Percentiles rank a stretch among this genome's conserved stretches.
Evolutionary conservation across 2,113 vertebrate species (phyloP).

Genomic region (Thamnophis sirtalis): DNA sequence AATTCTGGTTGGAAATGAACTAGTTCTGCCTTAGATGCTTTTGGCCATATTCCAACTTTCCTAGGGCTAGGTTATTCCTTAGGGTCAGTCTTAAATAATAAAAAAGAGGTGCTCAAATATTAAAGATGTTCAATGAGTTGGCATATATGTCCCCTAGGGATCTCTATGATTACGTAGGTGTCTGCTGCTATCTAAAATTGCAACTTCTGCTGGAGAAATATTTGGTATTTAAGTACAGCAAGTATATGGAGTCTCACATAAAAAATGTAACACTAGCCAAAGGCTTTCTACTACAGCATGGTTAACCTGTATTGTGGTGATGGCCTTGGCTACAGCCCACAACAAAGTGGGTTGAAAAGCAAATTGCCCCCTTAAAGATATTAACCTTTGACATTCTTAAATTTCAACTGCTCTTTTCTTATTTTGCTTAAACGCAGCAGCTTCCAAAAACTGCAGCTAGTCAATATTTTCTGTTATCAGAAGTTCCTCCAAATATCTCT

Average conservation of each 20-base stretch:
- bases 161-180: conserved; percentile 1
- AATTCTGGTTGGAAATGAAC: background rate
- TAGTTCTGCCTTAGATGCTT: background rate
- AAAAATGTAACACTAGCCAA: conserved; percentile 24
- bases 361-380: background rate
- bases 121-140: conserved; percentile 12
- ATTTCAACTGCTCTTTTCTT: background rate
- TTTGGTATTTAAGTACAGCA: conserved; percentile 14
- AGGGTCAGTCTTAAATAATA: background rate
- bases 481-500: background rate
- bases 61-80: background rate
- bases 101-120: background rate
- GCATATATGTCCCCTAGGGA: background rate
- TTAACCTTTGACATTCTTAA: background rate
- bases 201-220: background rate
- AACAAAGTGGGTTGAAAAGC: background rate
- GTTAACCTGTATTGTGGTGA: background rate
- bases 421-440: background rate
- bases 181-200: background rate
- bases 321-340: background rate
- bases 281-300: background rate
- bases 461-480: background rate
- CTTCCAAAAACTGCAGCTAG: background rate
- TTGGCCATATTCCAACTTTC: background rate
- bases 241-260: background rate